These are phyloP conservation scores for Drosophila recens DNA, from an alignment of 2,888 invertebrate species.

Conservation along the genomic window DNA sequence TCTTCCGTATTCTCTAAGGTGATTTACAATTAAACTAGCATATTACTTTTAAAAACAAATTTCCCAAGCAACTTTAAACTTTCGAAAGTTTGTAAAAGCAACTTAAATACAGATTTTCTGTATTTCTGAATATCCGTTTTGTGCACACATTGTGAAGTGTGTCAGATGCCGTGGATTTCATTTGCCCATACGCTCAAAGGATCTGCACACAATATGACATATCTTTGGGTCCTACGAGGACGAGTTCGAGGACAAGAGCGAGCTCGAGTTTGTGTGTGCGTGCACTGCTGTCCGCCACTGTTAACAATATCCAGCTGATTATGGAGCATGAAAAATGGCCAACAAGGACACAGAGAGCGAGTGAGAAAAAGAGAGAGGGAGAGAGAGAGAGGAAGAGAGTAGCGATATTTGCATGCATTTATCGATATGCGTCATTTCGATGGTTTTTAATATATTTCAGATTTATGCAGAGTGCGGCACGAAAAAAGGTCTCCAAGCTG, in stretches of 20 bases:
- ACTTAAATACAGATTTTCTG: neutral
- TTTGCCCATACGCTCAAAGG: constrained; percentile 42
- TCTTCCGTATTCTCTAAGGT: neutral
- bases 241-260: too few relatives aligned
- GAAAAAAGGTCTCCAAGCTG: constrained; percentile 14
- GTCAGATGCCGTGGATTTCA: constrained; percentile 30
- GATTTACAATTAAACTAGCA: neutral
- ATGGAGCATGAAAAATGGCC: constrained; percentile 71
- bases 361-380: neutral
- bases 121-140: neutral
- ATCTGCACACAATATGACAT: constrained; percentile 35
- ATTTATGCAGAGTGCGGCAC: constrained; percentile 62
- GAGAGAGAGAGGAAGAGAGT: neutral
- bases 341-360: constrained; percentile 27
- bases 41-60: neutral
- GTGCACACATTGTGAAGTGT: constrained; percentile 12
- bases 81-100: neutral
- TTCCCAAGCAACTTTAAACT: neutral
- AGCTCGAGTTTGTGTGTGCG: constrained; percentile 7
- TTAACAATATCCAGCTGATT: constrained; percentile 74
- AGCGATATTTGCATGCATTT: constrained; percentile 65
- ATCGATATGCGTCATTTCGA: constrained; percentile 62
- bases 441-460: constrained; percentile 72
- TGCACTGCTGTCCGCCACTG: constrained; percentile 50
- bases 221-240: constrained; percentile 4